Evolutionary conservation across 1,140 invertebrate genomes (phyloP).

Genomic region (Calephelis nemesis): DNA sequence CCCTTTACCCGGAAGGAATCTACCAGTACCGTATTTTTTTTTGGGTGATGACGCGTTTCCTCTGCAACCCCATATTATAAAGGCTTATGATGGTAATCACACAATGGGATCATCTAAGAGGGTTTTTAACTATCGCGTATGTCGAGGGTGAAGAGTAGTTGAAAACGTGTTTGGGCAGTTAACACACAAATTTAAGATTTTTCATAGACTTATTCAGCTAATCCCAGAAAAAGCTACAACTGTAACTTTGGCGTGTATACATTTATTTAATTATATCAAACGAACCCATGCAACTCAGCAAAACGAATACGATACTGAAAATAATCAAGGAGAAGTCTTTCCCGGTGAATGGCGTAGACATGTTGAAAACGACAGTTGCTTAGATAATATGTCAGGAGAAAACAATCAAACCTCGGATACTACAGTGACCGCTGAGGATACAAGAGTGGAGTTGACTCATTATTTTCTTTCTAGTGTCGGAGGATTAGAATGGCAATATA

Average conservation of each 20-base stretch:
- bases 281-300: conserved; percentile 16
- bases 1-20: conserved; percentile 23
- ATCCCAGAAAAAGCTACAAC: conserved; percentile 20
- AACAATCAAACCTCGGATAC: conserved; percentile 21
- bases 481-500: conserved; percentile 8
- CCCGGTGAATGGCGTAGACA: conserved; percentile 26
- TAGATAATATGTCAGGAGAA: conserved; percentile 22
- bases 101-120: conserved; percentile 23
- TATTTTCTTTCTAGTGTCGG: conserved; percentile 11
- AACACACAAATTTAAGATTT: conserved; percentile 20
- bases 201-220: conserved; percentile 20
- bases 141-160: conserved; percentile 27
- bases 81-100: conserved; percentile 26
- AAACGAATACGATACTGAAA: conserved; percentile 29
- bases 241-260: conserved; percentile 22
- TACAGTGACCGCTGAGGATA: conserved; percentile 19
- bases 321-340: conserved; percentile 25
- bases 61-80: conserved; percentile 24
- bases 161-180: conserved; percentile 24
- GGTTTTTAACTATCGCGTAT: conserved; percentile 27
- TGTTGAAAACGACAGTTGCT: conserved; percentile 16
- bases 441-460: conserved; percentile 22
- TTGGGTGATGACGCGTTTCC: conserved; percentile 29
- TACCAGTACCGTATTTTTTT: conserved; percentile 26
- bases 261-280: conserved; percentile 32